Conservation (phyloP, 2,113 vertebrate species). For the Nanorana parkeri region DNA sequence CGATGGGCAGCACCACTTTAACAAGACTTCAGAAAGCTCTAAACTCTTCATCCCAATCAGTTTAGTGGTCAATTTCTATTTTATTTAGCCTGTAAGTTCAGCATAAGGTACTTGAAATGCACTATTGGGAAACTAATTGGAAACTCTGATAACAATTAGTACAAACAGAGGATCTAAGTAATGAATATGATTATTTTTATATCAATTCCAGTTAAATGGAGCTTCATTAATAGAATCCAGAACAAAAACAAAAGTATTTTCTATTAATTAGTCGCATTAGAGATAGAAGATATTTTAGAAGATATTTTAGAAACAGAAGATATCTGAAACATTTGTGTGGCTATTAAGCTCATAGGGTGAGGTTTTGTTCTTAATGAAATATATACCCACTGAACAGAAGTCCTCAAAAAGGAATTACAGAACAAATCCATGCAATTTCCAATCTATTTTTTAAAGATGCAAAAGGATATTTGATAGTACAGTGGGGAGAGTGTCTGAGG, state of each 20-base stretch:
- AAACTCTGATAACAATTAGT: conserved; percentile 59
- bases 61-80: conserved; percentile 3
- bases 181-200: conserved; percentile 59
- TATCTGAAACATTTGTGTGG: conserved; percentile 38
- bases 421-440: neutral
- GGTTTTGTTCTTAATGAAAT: conserved; percentile 40
- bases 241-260: conserved; percentile 59
- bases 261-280: conserved; percentile 62
- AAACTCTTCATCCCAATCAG: neutral
- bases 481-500: too few relatives aligned
- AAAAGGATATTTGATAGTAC: too few relatives aligned
- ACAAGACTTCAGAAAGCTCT: neutral
- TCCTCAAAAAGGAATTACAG: neutral
- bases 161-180: conserved; percentile 66
- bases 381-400: conserved; percentile 10
- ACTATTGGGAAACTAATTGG: conserved; percentile 58
- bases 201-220: conserved; percentile 63
- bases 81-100: conserved; percentile 5
- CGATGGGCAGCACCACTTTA: too few relatives aligned
- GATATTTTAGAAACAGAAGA: conserved; percentile 53
- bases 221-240: conserved; percentile 66
- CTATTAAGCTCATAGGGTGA: conserved; percentile 15
- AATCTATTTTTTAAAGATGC: too few relatives aligned
- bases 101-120: conserved; percentile 49
- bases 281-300: conserved; percentile 43